phyloP scores from a whole-genome alignment of 2,797 vertebrate genomes.

The Pseudocheirus occidentalis region DNA sequence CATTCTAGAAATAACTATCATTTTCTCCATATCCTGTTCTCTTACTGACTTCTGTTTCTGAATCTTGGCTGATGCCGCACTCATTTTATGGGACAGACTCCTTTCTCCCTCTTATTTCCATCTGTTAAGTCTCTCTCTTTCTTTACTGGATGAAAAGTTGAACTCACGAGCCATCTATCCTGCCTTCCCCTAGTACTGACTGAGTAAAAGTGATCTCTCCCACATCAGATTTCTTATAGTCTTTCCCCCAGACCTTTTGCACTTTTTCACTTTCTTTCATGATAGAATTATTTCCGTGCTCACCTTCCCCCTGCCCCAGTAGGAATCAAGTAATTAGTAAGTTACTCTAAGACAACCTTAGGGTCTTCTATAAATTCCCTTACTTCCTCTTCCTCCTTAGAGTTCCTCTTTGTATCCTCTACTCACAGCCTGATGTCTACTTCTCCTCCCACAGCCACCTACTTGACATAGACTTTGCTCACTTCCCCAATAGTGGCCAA shows the following conservation, averaged over 20 bases:
- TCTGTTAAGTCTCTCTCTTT: not conserved
- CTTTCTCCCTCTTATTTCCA: not conserved
- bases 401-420: not conserved
- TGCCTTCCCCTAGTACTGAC: not conserved
- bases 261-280: not conserved
- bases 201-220: not conserved
- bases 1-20: not conserved
- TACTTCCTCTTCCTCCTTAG: not conserved
- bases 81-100: not conserved
- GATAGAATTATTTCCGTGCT: not conserved
- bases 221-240: not conserved
- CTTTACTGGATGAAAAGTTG: too few relatives aligned
- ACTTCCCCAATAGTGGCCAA: not conserved
- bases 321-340: not conserved
- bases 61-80: not conserved
- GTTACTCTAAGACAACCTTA: not conserved
- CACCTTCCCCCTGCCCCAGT: fast-evolving
- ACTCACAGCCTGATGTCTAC: not conserved
- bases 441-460: not conserved
- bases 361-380: not conserved
- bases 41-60: not conserved
- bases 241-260: not conserved
- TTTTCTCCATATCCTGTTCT: not conserved
- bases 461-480: not conserved
- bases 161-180: too few relatives aligned